Evolutionary conservation across 1,140 invertebrate species (phyloP).

Genomic region (Palaemon carinicauda): DNA sequence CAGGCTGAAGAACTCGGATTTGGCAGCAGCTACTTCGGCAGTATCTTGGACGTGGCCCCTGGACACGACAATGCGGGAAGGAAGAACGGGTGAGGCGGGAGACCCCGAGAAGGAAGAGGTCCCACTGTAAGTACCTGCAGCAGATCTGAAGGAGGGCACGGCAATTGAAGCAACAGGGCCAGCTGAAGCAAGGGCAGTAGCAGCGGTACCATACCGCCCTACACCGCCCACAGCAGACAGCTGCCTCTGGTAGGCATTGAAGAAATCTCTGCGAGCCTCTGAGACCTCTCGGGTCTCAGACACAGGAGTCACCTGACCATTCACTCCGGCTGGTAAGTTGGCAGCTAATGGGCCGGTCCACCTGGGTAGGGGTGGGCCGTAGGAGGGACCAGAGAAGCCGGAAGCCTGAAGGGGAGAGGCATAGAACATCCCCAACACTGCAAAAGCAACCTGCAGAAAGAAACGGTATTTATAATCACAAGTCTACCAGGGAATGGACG

Average conservation of each 20-base stretch:
- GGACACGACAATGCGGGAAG: too few relatives aligned
- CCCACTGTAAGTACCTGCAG: too few relatives aligned
- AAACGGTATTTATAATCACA: too few relatives aligned
- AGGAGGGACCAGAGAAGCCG: background rate
- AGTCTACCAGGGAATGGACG: too few relatives aligned
- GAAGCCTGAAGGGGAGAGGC: conserved; percentile 24
- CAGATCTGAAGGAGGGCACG: background rate
- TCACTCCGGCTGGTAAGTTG: conserved; percentile 15
- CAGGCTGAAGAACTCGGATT: too few relatives aligned
- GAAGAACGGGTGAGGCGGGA: too few relatives aligned
- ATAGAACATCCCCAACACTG: conserved; percentile 13
- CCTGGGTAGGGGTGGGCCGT: background rate
- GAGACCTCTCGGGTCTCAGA: background rate
- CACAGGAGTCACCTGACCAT: conserved; percentile 5
- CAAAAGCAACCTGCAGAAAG: conserved; percentile 21
- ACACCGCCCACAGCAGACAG: background rate
- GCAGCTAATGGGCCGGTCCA: conserved; percentile 28
- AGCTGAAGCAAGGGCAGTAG: background rate
- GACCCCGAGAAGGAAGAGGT: too few relatives aligned
- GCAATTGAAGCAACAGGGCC: background rate
- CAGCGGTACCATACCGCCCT: too few relatives aligned
- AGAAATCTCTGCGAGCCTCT: background rate
- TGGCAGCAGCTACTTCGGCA: too few relatives aligned
- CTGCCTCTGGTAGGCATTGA: background rate
- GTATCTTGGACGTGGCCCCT: too few relatives aligned